A percentile compares a stretch with the other conserved stretches of the same genome.
Conservation (phyloP, 2,113 vertebrate species). For the Tylochromis polylepis region DNA sequence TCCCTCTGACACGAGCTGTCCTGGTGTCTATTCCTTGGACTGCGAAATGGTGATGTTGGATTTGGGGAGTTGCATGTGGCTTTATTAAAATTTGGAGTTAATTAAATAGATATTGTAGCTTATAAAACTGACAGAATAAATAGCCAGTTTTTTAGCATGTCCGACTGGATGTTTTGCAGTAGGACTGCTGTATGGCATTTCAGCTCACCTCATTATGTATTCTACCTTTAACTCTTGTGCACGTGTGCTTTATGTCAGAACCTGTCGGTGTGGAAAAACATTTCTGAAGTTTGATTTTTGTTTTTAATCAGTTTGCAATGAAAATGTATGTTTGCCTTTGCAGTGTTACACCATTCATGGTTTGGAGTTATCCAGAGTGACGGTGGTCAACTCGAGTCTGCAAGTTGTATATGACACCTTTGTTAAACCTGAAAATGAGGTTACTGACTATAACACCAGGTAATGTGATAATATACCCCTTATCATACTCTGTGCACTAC, state of each 20-base stretch:
- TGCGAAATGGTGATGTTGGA: slow-evolving; percentile 72
- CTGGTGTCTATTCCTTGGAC: slow-evolving; percentile 73
- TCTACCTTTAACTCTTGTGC: neutral
- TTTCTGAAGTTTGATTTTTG: neutral
- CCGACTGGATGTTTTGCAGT: neutral
- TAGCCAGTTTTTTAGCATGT: neutral
- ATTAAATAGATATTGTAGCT: neutral
- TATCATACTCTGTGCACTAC: neutral
- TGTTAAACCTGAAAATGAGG: slow-evolving; percentile 76
- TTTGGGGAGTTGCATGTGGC: neutral
- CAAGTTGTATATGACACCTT: slow-evolving; percentile 76
- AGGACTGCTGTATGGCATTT: neutral
- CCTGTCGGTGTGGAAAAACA: neutral
- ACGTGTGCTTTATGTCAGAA: neutral
- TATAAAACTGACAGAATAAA: neutral
- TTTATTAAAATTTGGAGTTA: neutral
- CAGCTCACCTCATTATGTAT: neutral
- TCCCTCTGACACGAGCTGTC: slow-evolving; percentile 33
- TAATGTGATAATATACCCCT: slow-evolving; percentile 19
- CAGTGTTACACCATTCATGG: slow-evolving; percentile 79
- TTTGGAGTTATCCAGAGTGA: slow-evolving; percentile 76
- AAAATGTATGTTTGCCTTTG: neutral
- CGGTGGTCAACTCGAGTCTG: slow-evolving; percentile 72
- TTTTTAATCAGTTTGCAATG: neutral
- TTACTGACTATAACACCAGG: slow-evolving; percentile 80